These are phyloP conservation scores for Aurelia aurita complex sp. Pacific DNA, from an alignment of 30 jellyfish, hydroid and myxozoan genomes.

Conservation along the genomic window DNA sequence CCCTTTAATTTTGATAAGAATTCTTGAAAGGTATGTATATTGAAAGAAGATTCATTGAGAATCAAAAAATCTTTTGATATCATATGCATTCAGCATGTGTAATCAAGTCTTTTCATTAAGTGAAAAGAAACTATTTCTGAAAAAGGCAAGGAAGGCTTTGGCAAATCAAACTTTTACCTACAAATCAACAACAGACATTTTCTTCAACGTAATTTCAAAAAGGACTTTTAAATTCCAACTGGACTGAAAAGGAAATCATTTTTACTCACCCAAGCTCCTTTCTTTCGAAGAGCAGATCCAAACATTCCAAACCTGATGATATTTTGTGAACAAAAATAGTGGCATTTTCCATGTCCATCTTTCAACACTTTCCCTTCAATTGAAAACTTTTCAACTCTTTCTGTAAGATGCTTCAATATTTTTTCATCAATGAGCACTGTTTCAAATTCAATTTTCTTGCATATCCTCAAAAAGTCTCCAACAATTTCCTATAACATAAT, in stretches of 20 bases:
- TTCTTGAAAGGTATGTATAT: too few species aligned
- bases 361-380: conserved; percentile 1
- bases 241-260: background rate
- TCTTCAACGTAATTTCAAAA: too few species aligned
- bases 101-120: too few species aligned
- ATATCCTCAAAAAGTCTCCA: conserved; percentile 3
- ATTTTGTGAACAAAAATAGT: conserved; percentile 34
- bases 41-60: too few species aligned
- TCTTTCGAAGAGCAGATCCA: conserved; percentile 9
- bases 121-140: too few species aligned
- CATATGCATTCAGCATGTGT: too few species aligned
- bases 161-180: too few species aligned
- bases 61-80: too few species aligned
- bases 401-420: conserved; percentile 44
- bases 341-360: conserved; percentile 58
- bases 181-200: too few species aligned
- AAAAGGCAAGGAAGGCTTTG: too few species aligned
- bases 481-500: conserved; percentile 20
- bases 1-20: too few species aligned
- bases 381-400: conserved; percentile 28
- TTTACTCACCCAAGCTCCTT: conserved; percentile 12
- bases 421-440: conserved; percentile 20
- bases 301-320: conserved; percentile 42
- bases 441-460: conserved; percentile 8
- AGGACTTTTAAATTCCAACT: too few species aligned